Percentiles rank a stretch among this genome's conserved stretches.
Evolutionary conservation across 2,797 vertebrate genomes (phyloP).

Genomic region (Geotria australis): DNA sequence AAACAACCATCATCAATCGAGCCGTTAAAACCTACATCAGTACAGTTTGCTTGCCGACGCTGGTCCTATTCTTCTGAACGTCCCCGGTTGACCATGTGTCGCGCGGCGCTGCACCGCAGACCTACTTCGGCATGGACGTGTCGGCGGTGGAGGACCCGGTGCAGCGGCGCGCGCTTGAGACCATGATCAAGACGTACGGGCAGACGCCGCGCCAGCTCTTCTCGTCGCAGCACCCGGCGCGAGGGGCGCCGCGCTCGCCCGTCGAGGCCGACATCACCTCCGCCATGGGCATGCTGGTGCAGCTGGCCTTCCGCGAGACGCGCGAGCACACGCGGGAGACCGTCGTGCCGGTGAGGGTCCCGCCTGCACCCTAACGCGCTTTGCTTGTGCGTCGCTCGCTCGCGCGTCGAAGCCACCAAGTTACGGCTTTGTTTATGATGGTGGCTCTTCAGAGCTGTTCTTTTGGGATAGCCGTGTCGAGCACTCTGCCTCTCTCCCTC

Average conservation of each 20-base stretch:
- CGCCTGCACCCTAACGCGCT: background rate
- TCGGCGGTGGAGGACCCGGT: slow-evolving; percentile 90
- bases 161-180: slow-evolving; percentile 76
- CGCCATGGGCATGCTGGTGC: slow-evolving; percentile 80
- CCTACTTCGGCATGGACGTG: slow-evolving; percentile 96
- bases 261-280: slow-evolving; percentile 81
- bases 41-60: too few relatives aligned
- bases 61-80: background rate
- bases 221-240: slow-evolving; percentile 32
- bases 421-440: too few relatives aligned
- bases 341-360: slow-evolving; percentile 29
- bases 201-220: slow-evolving; percentile 89
- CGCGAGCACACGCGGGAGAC: slow-evolving; percentile 48
- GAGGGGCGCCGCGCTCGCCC: slow-evolving; percentile 32
- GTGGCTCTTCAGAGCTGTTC: too few relatives aligned
- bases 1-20: too few relatives aligned
- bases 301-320: slow-evolving; percentile 76
- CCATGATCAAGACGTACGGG: slow-evolving; percentile 96
- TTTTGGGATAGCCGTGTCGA: too few relatives aligned
- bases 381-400: background rate
- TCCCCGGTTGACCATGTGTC: too few relatives aligned
- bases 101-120: slow-evolving; percentile 14
- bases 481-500: too few relatives aligned
- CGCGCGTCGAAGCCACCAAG: too few relatives aligned
- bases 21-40: too few relatives aligned